phyloP scores from a whole-genome alignment of 2,797 vertebrate genomes.

The Nyctalus aviator region DNA sequence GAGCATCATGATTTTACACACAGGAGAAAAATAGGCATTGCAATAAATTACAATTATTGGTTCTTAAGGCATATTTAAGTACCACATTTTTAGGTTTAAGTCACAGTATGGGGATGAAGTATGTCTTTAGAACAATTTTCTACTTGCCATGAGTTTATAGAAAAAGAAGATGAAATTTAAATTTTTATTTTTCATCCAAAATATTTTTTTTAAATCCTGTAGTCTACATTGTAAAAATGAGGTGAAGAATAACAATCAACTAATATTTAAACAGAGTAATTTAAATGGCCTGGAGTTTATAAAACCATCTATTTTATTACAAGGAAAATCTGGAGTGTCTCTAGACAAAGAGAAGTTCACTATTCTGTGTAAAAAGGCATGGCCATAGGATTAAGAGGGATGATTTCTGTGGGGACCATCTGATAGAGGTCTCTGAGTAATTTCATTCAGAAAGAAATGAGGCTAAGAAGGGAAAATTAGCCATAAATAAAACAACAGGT shows the following conservation, averaged over 20 bases:
- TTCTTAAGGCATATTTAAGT: neutral
- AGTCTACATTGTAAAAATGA: neutral
- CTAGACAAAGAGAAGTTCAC: neutral
- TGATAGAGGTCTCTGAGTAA: neutral
- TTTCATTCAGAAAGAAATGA: neutral
- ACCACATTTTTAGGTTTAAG: neutral
- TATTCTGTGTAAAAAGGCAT: neutral
- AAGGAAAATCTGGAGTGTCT: neutral
- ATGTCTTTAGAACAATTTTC: neutral
- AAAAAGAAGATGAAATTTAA: neutral
- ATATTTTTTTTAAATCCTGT: neutral
- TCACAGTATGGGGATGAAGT: neutral
- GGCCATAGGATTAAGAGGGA: neutral
- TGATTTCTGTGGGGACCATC: neutral
- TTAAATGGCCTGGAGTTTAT: neutral
- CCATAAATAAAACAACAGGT: neutral
- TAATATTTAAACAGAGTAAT: neutral
- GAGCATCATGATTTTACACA: neutral
- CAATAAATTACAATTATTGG: neutral
- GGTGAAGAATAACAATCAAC: neutral
- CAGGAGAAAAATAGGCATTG: neutral
- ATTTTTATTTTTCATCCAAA: neutral
- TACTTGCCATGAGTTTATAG: neutral
- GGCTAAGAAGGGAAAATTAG: neutral
- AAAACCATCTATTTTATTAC: neutral